A percentile compares a stretch with the other conserved stretches of the same genome.
These are phyloP conservation scores for Glossophaga mutica DNA, from an alignment of 2,797 vertebrate species.

Conservation along the genomic window DNA sequence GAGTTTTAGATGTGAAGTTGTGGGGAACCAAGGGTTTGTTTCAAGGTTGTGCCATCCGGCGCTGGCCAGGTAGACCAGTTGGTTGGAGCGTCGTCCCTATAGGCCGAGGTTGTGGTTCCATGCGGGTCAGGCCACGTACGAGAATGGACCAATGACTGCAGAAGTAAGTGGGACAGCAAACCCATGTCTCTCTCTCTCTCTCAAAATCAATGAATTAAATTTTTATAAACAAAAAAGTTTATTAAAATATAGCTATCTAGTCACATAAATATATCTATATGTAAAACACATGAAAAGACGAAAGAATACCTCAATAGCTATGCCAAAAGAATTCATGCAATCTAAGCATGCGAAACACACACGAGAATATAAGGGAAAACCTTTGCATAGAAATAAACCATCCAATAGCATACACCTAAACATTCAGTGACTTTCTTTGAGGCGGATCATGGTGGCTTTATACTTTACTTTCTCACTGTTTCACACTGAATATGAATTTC, in stretches of 20 bases:
- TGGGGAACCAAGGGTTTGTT: background rate
- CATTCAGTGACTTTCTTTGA: background rate
- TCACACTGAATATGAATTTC: background rate
- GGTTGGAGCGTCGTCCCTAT: background rate
- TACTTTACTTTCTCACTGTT: background rate
- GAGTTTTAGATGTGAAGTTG: background rate
- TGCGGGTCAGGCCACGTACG: rapidly evolving
- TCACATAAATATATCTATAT: background rate
- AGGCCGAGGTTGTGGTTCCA: background rate
- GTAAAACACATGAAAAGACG: background rate
- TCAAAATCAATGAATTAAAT: background rate
- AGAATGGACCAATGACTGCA: background rate
- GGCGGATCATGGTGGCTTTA: background rate
- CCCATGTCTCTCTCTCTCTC: background rate
- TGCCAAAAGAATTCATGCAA: background rate
- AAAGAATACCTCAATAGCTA: background rate
- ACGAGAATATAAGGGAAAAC: background rate
- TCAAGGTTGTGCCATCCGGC: background rate
- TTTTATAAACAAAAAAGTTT: background rate
- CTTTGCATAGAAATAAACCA: background rate
- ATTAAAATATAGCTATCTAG: background rate
- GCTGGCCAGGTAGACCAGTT: background rate
- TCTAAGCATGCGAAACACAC: background rate
- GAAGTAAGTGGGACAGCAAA: background rate
- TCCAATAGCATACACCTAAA: background rate